Evolutionary conservation across 2,113 vertebrate genomes (phyloP).

Genomic region (Equus quagga): DNA sequence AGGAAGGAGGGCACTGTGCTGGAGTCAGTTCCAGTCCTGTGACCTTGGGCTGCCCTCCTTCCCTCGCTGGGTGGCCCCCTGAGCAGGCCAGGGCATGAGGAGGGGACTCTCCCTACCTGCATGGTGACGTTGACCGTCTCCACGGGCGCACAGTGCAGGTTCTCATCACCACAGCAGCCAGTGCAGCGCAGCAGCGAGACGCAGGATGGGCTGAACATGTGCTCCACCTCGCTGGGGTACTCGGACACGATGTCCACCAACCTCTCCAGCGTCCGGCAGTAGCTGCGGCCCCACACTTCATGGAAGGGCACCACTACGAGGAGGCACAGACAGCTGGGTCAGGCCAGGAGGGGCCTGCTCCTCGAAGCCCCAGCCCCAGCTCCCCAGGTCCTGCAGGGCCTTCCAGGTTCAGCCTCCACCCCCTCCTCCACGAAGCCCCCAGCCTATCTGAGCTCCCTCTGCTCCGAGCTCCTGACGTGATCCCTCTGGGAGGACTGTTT

Average conservation of each 20-base stretch:
- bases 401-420: background rate
- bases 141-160: constrained; percentile 92
- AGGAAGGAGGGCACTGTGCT: background rate
- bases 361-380: background rate
- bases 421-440: constrained; percentile 1
- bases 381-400: background rate
- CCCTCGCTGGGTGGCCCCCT: background rate
- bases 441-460: background rate
- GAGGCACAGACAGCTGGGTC: background rate
- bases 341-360: background rate
- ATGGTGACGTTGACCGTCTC: constrained; percentile 92
- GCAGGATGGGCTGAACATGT: constrained; percentile 96
- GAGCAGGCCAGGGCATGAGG: accelerated
- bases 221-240: constrained; percentile 94
- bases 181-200: constrained; percentile 94
- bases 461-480: background rate
- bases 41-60: background rate
- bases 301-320: constrained; percentile 93
- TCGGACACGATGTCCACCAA: constrained; percentile 93
- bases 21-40: background rate
- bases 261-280: constrained; percentile 95
- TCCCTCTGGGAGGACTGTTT: background rate
- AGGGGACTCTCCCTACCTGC: constrained; percentile 88
- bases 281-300: constrained; percentile 96
- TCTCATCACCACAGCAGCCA: constrained; percentile 96